Conservation (phyloP, 1,140 invertebrate genomes). For the Drosophila pandora region DNA sequence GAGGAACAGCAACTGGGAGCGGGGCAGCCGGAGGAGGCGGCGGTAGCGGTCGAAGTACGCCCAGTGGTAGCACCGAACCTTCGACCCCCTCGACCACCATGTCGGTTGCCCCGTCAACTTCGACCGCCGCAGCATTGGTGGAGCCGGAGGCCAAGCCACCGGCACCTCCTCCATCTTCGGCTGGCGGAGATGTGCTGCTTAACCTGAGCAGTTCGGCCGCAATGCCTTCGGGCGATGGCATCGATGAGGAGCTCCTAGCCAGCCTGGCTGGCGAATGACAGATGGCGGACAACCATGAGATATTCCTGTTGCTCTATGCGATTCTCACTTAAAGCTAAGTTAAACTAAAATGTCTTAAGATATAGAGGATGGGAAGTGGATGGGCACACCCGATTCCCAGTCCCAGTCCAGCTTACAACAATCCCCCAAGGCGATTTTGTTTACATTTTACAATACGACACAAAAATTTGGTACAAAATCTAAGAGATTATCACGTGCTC, state of each 20-base stretch:
- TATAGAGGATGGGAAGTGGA: background rate
- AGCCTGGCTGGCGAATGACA: slow-evolving; percentile 68
- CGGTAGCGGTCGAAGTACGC: background rate
- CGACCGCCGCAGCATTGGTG: slow-evolving; percentile 1
- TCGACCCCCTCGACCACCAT: slow-evolving; percentile 15
- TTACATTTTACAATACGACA: slow-evolving; percentile 18
- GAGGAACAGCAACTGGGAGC: background rate
- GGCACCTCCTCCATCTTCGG: slow-evolving; percentile 9
- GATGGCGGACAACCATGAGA: slow-evolving; percentile 21
- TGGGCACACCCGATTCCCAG: background rate
- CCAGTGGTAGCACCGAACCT: slow-evolving; percentile 3
- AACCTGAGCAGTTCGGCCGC: slow-evolving; percentile 31
- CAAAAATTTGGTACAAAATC: slow-evolving; percentile 55
- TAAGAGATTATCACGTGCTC: slow-evolving; percentile 38
- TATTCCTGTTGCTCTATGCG: slow-evolving; percentile 43
- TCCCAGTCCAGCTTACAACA: background rate
- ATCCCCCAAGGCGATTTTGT: background rate
- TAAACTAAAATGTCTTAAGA: slow-evolving; percentile 1
- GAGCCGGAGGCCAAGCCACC: slow-evolving; percentile 23
- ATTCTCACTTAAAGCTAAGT: slow-evolving; percentile 21
- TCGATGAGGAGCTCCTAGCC: slow-evolving; percentile 69
- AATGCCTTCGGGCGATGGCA: slow-evolving; percentile 46
- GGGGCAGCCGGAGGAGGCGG: slow-evolving; percentile 16
- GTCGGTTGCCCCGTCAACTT: background rate
- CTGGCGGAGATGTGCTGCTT: slow-evolving; percentile 34